Evolutionary conservation across 2,797 vertebrate genomes (phyloP).

Genomic region (Sternarchorhynchus goeldii): DNA sequence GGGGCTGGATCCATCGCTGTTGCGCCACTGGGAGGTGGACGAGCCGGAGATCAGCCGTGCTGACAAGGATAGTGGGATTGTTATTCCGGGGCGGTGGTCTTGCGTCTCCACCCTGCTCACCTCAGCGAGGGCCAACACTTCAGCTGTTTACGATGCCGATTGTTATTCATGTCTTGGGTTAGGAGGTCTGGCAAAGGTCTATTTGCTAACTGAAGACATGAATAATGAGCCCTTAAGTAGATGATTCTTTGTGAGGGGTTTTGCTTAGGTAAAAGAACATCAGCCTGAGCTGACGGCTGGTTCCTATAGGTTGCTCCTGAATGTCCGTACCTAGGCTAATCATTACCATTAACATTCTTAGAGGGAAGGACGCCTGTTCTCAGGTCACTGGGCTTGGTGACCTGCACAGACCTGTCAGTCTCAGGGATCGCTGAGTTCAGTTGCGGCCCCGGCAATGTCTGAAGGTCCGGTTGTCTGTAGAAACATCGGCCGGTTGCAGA

Average conservation of each 20-base stretch:
- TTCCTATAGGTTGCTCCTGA: background rate
- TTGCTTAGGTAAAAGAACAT: background rate
- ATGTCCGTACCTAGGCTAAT: slow-evolving; percentile 14
- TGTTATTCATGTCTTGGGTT: slow-evolving; percentile 39
- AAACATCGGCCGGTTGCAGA: background rate
- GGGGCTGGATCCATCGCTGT: background rate
- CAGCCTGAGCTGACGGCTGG: background rate
- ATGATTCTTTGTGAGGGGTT: slow-evolving; percentile 13
- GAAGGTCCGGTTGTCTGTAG: background rate
- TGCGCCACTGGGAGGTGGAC: background rate
- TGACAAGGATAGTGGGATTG: slow-evolving; percentile 4
- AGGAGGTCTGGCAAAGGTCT: background rate
- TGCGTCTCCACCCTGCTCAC: slow-evolving; percentile 1
- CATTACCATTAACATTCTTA: slow-evolving; percentile 45
- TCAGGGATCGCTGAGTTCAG: background rate
- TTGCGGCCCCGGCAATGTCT: background rate
- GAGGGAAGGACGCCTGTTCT: slow-evolving; percentile 24
- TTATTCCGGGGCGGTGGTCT: slow-evolving; percentile 7
- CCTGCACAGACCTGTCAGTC: slow-evolving; percentile 23
- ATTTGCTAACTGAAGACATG: slow-evolving; percentile 2
- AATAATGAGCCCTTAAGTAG: slow-evolving; percentile 30
- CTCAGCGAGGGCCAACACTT: background rate
- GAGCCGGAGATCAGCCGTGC: background rate
- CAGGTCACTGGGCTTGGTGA: slow-evolving; percentile 30
- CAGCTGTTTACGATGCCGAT: slow-evolving; percentile 6